Percentiles rank a stretch among this genome's conserved stretches.
Evolutionary conservation across 2,888 invertebrate species (phyloP).

Genomic region (Venustoraphidia nigricollis): DNA sequence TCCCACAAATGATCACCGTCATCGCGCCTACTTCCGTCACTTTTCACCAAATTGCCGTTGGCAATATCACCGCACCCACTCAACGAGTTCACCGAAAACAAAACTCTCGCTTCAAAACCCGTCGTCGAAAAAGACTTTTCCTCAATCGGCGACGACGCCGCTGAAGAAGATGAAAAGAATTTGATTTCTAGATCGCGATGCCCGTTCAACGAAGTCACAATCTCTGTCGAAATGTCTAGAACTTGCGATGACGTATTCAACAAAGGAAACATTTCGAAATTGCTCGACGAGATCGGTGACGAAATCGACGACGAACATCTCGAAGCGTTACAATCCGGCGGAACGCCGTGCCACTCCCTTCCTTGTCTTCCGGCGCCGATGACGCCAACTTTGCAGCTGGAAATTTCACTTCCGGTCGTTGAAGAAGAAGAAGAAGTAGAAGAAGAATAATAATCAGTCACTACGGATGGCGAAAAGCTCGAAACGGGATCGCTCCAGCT

Average conservation of each 20-base stretch:
- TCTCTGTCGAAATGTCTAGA: constrained; percentile 60
- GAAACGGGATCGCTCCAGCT: constrained; percentile 49
- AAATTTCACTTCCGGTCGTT: constrained; percentile 3
- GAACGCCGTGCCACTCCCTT: constrained; percentile 10
- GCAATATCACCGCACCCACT: too few species aligned
- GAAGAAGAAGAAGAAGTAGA: constrained; percentile 24
- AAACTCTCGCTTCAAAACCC: constrained; percentile 21
- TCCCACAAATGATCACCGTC: background rate
- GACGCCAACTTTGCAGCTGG: constrained; percentile 16
- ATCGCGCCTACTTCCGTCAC: background rate
- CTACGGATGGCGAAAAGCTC: constrained; percentile 26
- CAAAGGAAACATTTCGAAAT: constrained; percentile 12
- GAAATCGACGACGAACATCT: background rate
- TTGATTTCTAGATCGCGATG: constrained; percentile 66
- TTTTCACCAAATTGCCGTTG: too few species aligned
- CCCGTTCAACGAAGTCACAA: constrained; percentile 61
- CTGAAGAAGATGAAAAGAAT: constrained; percentile 50
- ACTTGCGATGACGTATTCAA: constrained; percentile 23
- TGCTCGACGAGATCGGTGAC: constrained; percentile 2
- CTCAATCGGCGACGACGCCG: constrained; percentile 28
- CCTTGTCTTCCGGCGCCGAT: constrained; percentile 24
- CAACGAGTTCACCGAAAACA: too few species aligned
- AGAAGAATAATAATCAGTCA: constrained; percentile 24
- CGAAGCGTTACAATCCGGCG: background rate
- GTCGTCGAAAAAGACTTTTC: constrained; percentile 34